These are phyloP conservation scores for Sipha maydis DNA, from an alignment of 2,888 invertebrate genomes.

Conservation along the genomic window DNA sequence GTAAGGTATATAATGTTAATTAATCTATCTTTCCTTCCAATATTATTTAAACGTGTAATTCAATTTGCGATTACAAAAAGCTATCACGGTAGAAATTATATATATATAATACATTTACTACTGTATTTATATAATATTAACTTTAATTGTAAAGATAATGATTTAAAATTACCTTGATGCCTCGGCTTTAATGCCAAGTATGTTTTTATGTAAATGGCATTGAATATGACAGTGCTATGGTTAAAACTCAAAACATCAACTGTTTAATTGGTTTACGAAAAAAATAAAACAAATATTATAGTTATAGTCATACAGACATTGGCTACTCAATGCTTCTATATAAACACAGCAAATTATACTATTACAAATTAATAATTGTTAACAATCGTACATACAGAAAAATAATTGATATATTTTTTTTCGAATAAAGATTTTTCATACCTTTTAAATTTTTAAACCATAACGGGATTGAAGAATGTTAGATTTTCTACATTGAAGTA, in stretches of 20 bases:
- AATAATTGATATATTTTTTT: no score
- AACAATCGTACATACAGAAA: neutral
- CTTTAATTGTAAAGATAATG: neutral
- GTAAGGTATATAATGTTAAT: no score
- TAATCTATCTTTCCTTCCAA: no score
- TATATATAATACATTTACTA: no score
- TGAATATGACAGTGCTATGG: neutral
- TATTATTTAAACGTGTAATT: no score
- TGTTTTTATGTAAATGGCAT: constrained; percentile 9
- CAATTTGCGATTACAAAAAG: no score
- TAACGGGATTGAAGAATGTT: no score
- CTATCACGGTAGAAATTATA: no score
- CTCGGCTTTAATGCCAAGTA: neutral
- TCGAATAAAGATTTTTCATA: no score
- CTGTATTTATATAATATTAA: no score
- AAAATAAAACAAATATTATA: neutral
- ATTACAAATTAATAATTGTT: neutral
- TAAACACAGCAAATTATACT: neutral
- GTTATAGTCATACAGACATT: neutral
- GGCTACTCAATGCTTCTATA: neutral
- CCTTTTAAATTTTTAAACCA: no score
- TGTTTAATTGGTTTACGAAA: neutral
- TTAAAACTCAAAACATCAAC: neutral
- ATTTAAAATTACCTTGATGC: constrained; percentile 18
- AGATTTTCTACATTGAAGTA: no score